Conservation (phyloP, 1,140 invertebrate genomes). For the Heterodera schachtii region DNA sequence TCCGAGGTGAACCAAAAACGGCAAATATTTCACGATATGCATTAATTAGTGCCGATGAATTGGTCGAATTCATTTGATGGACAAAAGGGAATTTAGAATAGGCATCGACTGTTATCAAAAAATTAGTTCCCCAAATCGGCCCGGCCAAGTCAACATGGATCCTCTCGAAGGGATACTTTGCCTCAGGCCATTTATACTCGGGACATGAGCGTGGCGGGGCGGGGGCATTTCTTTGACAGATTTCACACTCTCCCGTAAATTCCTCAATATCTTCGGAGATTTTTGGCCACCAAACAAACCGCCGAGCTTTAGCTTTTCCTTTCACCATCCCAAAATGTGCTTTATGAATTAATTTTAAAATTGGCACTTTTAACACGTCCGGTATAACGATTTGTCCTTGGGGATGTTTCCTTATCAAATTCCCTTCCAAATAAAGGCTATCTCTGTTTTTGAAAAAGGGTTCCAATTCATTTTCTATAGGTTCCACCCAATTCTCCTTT, state of each 20-base stretch:
- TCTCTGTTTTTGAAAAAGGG: not conserved
- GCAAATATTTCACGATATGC: constrained; percentile 13
- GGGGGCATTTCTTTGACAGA: not conserved
- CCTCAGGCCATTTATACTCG: constrained; percentile 58
- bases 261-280: constrained; percentile 7
- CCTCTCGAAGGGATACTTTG: constrained; percentile 66
- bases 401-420: constrained; percentile 12
- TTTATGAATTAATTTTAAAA: constrained; percentile 13
- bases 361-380: not conserved
- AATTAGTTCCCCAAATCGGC: constrained; percentile 65
- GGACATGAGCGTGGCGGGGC: not conserved
- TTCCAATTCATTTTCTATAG: not conserved
- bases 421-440: constrained; percentile 10
- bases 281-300: constrained; percentile 17
- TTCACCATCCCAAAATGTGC: constrained; percentile 21
- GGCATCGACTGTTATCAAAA: constrained; percentile 67
- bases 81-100: constrained; percentile 67
- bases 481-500: constrained; percentile 14
- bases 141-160: constrained; percentile 70
- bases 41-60: not conserved
- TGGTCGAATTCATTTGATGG: not conserved
- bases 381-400: constrained; percentile 19
- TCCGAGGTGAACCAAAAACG: constrained; percentile 19
- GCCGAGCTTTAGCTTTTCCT: constrained; percentile 4
- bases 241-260: constrained; percentile 6